Percentiles rank a stretch among this genome's conserved stretches.
These are phyloP conservation scores for Ormyrus pomaceus DNA, from an alignment of 2,888 invertebrate genomes.

Conservation along the genomic window DNA sequence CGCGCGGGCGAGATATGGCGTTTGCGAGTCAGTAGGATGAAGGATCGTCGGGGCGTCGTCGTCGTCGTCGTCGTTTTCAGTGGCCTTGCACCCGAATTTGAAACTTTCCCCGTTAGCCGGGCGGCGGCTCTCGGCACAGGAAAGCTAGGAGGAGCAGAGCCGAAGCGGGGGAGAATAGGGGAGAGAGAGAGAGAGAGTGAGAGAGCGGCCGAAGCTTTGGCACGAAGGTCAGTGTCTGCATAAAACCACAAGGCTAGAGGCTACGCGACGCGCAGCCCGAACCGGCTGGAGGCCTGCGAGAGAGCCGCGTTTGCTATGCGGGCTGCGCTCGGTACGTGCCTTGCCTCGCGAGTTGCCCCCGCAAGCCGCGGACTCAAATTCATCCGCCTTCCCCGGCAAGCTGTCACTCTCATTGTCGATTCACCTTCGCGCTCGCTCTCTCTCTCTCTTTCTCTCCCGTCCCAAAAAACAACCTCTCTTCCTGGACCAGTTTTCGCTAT, in stretches of 20 bases:
- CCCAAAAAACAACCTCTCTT: background rate
- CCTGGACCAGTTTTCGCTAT: conserved; percentile 24
- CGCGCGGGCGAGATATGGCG: background rate
- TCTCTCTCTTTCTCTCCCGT: background rate
- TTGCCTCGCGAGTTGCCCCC: conserved; percentile 70
- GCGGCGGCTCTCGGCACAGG: background rate
- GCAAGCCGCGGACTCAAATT: conserved; percentile 66
- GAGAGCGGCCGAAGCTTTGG: conserved; percentile 50
- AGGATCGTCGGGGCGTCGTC: conserved; percentile 21
- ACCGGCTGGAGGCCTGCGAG: conserved; percentile 57
- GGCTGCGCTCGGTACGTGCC: conserved; percentile 74
- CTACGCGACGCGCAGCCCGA: conserved; percentile 62
- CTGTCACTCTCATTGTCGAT: conserved; percentile 42
- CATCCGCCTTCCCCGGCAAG: conserved; percentile 60
- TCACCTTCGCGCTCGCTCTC: background rate
- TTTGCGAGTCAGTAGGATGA: conserved; percentile 20
- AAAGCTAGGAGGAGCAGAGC: background rate
- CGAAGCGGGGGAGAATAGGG: conserved; percentile 14
- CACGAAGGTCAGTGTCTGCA: conserved; percentile 76
- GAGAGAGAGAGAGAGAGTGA: conserved; percentile 10
- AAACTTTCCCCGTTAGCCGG: conserved; percentile 70
- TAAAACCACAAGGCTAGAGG: conserved; percentile 71
- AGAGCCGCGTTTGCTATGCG: conserved; percentile 72
- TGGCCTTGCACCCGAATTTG: conserved; percentile 75
- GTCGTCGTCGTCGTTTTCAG: conserved; percentile 53